Evolutionary conservation across 2,797 vertebrate genomes (phyloP), one percentile per base, ranked within the genome.

Genomic region (Myotis vivesi): DNA sequence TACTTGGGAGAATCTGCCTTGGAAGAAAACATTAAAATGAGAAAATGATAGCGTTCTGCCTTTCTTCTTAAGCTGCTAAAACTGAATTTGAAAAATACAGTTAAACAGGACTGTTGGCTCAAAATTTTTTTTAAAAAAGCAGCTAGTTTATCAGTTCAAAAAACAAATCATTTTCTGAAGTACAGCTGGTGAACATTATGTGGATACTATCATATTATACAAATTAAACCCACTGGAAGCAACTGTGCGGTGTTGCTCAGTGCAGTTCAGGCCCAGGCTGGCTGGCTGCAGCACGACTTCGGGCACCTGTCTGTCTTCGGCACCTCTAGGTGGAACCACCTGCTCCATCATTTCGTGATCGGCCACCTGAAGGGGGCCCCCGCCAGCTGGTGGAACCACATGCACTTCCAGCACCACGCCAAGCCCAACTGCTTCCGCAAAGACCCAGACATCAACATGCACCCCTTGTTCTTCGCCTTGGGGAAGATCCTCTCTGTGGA

Each of bases 341-440:
- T 98, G 96, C 75, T 98, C 6, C 98, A 99, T 96, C 98, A 98
- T 84, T 99, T 99, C 0, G 98, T 99, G 76, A 99, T 99, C 0
- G 98, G 98, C 89, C 98, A 99, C 20, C 96, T 99, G 94, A 99
- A 99, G 98, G 99, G 99, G 68, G 98, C 98, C 19, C 98, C 98
- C 0, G 98, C 98, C 94, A 98, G 99, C 17, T 99, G 99, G 98
- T 99, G 98, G 99, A 99, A 99, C 83, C 98, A 99, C 87, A n/a
- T 98, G 89, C 98, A 99, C 90, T 98, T 98, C 97, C 99, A 99
- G 77, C 98, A 99, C 94, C 99, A 99, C 0, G 98, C 99, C 64
- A 99, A 99, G 91, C 98, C 99, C 96, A 99, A 99, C 97, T 98
- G 98, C 97, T 99, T 98, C 97, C 97, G 96, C 53, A 99, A 99